phyloP scores from a whole-genome alignment of 2,113 vertebrate genomes.

The Thamnophis sirtalis region DNA sequence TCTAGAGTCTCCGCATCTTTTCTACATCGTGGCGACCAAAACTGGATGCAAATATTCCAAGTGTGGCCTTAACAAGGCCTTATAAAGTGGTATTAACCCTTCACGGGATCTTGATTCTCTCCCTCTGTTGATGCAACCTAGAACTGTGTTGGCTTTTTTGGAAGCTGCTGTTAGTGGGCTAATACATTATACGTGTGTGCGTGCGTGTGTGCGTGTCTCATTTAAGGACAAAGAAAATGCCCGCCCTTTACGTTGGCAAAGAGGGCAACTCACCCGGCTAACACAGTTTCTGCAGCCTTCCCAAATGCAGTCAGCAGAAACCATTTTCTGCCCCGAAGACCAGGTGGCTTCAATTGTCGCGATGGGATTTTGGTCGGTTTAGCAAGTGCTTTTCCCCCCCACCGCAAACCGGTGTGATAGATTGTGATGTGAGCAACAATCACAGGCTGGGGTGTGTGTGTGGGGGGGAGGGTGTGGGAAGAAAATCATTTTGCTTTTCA shows the following conservation, averaged over 20 bases:
- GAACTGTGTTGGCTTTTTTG: too few relatives aligned
- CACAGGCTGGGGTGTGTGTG: slow-evolving; percentile 89
- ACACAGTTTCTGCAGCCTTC: slow-evolving; percentile 27
- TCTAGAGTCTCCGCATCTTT: too few relatives aligned
- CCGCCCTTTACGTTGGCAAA: not conserved
- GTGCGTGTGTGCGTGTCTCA: too few relatives aligned
- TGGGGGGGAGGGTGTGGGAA: slow-evolving; percentile 39
- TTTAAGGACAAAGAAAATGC: not conserved
- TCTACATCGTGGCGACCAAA: too few relatives aligned
- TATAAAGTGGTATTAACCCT: too few relatives aligned
- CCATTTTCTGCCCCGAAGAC: slow-evolving; percentile 67
- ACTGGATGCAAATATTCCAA: too few relatives aligned
- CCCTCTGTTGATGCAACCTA: too few relatives aligned
- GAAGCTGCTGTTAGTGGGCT: too few relatives aligned
- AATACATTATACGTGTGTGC: accelerated
- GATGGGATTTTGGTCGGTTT: slow-evolving; percentile 70
- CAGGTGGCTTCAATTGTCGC: slow-evolving; percentile 69
- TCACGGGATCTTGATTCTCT: too few relatives aligned
- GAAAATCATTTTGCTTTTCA: slow-evolving; percentile 86
- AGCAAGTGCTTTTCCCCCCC: slow-evolving; percentile 73
- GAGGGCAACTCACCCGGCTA: not conserved
- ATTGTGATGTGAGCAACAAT: slow-evolving; percentile 92
- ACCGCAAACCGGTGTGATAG: slow-evolving; percentile 70
- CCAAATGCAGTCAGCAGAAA: slow-evolving; percentile 29
- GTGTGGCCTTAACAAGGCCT: too few relatives aligned